Base-by-base conservation (phyloP, 2,888 invertebrate genomes). In the Drosophila rubida region DNA sequence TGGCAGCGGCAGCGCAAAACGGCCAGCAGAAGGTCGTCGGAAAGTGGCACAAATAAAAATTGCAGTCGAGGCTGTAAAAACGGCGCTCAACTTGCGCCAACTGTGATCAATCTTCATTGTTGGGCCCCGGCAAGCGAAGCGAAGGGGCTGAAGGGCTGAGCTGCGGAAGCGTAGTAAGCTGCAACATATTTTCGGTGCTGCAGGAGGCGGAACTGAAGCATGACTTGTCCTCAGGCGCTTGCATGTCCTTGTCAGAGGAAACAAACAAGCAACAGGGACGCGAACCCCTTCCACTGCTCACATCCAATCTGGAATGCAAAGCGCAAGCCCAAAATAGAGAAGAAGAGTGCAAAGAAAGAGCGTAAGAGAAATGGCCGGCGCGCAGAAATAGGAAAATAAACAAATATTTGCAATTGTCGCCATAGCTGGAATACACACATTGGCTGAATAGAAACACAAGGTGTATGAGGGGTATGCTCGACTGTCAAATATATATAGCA, bases 41-140 rank as follows among this genome's bases (percentile, higher is more conserved):
- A 61, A 69, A 74, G 65, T 74, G 74, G 69, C 74, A 69, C 59
- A 71, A 82, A 87, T 82, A 77, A 86, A 83, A 87, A 85, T 77
- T 74, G 72, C 86, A 82, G 75, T 51, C 60, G 68, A 69, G 68
- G 57, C 72, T 68, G 58, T 55, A 75, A 74, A 87, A 87, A 77
- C 54, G 67, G 55, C 57, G 66, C 59, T 57, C 70, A 78, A 75
- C 67, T 78, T 69, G 67, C 67, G 63, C 72, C 75, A 84, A 88
- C 87, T 83, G 84, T 80, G 84, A 88, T 84, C 84, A 88, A 84
- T 84, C 84, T 84, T 88, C 87, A 73, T 79, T 75, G 76, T 66
- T 35, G 41, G 22, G 25, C 14, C 44, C 11, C 27, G 9, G 27
- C 9, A 8, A 19, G 19, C 6, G 30, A 19, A 7, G 19, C 44